phyloP scores from a whole-genome alignment of 2,888 invertebrate genomes.

The Caenorhabditis sp. region DNA sequence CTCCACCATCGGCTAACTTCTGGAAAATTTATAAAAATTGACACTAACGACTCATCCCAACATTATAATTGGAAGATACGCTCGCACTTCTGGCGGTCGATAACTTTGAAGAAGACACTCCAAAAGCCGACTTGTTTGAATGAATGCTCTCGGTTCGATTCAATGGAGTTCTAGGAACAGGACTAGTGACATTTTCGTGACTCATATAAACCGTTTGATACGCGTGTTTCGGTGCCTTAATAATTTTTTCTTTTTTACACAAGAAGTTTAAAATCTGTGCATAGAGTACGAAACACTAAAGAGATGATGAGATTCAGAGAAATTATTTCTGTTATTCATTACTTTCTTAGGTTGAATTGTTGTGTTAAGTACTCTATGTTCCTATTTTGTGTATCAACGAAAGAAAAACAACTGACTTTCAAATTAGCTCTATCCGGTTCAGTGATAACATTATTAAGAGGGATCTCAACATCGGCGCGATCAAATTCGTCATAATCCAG shows the following conservation, averaged over 20 bases:
- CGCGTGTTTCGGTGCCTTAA: constrained; percentile 7
- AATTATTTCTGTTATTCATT: too few species aligned
- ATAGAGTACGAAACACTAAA: too few species aligned
- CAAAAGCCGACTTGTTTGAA: background rate
- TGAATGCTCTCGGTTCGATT: background rate
- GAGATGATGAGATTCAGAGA: too few species aligned
- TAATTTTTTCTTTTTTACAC: too few species aligned
- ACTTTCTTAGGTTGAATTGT: too few species aligned
- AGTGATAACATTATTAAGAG: background rate
- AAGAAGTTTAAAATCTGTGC: too few species aligned
- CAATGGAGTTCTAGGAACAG: background rate
- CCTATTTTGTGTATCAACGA: too few species aligned
- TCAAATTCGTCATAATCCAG: constrained; percentile 1
- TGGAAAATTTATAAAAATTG: background rate
- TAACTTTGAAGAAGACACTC: background rate
- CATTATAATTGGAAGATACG: background rate
- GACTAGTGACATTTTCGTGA: constrained; percentile 11
- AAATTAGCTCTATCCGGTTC: background rate
- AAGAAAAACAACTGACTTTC: background rate
- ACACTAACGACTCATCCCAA: background rate
- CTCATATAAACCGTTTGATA: constrained; percentile 17
- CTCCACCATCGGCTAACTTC: constrained; percentile 22
- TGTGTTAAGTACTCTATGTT: too few species aligned
- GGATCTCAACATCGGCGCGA: background rate
- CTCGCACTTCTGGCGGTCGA: background rate